Conservation (phyloP, 1,140 invertebrate species). For the Uloborus diversus region DNA sequence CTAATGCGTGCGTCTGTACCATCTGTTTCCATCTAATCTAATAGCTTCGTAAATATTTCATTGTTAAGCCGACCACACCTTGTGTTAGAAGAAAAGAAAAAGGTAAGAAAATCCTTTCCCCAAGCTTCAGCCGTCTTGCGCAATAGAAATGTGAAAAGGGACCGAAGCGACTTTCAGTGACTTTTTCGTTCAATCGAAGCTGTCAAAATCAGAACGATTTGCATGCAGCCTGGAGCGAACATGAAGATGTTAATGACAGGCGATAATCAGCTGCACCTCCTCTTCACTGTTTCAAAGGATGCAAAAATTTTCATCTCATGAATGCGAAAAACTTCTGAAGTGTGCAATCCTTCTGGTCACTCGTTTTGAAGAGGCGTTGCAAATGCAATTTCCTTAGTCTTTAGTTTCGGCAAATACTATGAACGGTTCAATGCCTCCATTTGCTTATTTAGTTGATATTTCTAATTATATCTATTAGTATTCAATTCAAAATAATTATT, state of each 20-base stretch:
- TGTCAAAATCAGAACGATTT: constrained; percentile 17
- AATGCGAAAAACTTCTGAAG: background rate
- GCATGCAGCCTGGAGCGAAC: constrained; percentile 3
- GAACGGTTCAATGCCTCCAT: no score
- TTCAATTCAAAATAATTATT: no score
- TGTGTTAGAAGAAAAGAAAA: background rate
- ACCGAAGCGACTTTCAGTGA: background rate
- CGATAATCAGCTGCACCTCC: constrained; percentile 27
- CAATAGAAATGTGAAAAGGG: constrained; percentile 1
- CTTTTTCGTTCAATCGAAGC: background rate
- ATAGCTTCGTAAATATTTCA: constrained; percentile 4
- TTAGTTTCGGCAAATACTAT: no score
- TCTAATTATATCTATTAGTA: no score
- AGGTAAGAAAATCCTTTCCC: no score
- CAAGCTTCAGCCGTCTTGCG: background rate
- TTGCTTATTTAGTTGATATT: no score
- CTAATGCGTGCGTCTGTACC: background rate
- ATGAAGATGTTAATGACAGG: constrained; percentile 49
- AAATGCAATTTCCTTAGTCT: no score
- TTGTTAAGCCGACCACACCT: background rate
- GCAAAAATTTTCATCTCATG: background rate
- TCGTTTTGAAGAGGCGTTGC: no score
- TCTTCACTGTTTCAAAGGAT: constrained; percentile 42
- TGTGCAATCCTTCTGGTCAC: no score
- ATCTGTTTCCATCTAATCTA: constrained; percentile 4